These are phyloP conservation scores for Lepus timidus DNA, from an alignment of 2,113 vertebrate genomes.

Conservation along the genomic window DNA sequence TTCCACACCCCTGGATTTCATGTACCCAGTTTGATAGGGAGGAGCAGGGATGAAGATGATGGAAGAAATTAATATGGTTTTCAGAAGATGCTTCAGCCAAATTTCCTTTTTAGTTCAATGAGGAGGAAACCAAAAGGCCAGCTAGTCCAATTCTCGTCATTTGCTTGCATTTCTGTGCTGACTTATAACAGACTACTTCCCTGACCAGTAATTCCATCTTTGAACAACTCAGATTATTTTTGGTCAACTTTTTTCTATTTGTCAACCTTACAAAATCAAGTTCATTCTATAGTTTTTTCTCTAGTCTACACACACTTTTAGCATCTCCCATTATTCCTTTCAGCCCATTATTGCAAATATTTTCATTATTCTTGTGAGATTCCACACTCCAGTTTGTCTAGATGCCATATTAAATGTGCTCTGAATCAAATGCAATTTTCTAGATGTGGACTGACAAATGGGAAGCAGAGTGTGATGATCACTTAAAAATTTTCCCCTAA, in stretches of 20 bases:
- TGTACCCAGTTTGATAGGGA: background rate
- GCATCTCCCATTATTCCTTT: background rate
- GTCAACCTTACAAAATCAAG: background rate
- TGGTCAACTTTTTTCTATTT: background rate
- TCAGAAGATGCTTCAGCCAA: background rate
- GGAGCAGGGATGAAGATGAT: background rate
- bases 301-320: background rate
- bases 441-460: background rate
- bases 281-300: background rate
- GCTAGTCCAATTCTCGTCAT: background rate
- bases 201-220: background rate
- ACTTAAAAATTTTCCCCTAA: background rate
- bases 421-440: background rate
- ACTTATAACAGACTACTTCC: background rate
- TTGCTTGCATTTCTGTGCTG: background rate
- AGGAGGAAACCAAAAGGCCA: background rate
- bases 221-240: background rate
- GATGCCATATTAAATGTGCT: background rate
- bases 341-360: background rate
- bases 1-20: background rate
- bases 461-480: background rate
- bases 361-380: background rate
- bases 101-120: slow-evolving; percentile 21
- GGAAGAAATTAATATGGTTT: background rate
- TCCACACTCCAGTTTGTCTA: background rate